Percentiles rank a stretch among this genome's conserved stretches.
These are phyloP conservation scores for Asbolus verrucosus DNA, from an alignment of 1,140 invertebrate species.

Conservation along the genomic window DNA sequence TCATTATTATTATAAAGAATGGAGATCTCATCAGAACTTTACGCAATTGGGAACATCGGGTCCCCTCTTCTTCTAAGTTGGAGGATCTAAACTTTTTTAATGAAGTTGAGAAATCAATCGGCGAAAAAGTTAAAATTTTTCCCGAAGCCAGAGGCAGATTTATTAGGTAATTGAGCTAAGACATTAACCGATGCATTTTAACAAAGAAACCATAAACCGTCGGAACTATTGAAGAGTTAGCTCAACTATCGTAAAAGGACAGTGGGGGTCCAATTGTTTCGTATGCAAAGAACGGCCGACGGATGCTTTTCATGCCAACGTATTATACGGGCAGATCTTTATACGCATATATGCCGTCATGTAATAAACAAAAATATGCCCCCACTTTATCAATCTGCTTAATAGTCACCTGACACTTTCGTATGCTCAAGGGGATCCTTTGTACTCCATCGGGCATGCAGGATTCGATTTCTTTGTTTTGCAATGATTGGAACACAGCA, in stretches of 20 bases:
- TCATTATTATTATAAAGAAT: no score
- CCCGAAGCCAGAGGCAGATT: slow-evolving; percentile 8
- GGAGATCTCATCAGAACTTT: no score
- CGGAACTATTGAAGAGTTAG: slow-evolving; percentile 52
- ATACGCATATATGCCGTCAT: slow-evolving; percentile 35
- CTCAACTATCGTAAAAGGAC: slow-evolving; percentile 54
- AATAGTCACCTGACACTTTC: slow-evolving; percentile 41
- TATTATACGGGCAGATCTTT: slow-evolving; percentile 36
- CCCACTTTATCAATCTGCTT: slow-evolving; percentile 41
- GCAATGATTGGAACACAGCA: no score
- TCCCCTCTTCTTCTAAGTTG: no score
- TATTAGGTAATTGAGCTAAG: slow-evolving; percentile 53
- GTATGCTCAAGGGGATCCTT: slow-evolving; percentile 15
- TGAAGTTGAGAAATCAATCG: no score
- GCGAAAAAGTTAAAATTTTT: not conserved
- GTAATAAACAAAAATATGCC: slow-evolving; percentile 45
- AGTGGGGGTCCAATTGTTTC: slow-evolving; percentile 57
- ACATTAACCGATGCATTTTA: slow-evolving; percentile 46
- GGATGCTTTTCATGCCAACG: slow-evolving; percentile 47
- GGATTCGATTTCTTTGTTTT: slow-evolving; percentile 24
- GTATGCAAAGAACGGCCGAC: slow-evolving; percentile 58
- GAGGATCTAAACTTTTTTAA: no score
- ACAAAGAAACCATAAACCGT: slow-evolving; percentile 56
- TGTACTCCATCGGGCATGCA: not conserved
- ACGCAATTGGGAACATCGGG: no score